These are phyloP conservation scores for Synanthedon vespiformis DNA, from an alignment of 2,888 invertebrate genomes.

Conservation along the genomic window DNA sequence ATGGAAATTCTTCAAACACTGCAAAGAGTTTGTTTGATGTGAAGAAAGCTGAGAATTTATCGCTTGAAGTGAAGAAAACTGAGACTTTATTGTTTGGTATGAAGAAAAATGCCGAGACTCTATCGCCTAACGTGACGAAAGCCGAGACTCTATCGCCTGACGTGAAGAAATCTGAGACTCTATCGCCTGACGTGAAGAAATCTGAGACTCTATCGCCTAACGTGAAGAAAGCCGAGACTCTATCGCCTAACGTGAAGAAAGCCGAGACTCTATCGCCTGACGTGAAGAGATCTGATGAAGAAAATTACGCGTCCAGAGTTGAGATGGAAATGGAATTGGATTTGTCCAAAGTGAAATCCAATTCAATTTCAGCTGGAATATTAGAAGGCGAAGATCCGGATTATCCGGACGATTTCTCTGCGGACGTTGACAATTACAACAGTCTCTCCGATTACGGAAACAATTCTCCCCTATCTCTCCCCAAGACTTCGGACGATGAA, in stretches of 20 bases:
- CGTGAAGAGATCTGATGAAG: too few species aligned
- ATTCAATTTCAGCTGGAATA: slow-evolving; percentile 16
- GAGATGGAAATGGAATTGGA: slow-evolving; percentile 20
- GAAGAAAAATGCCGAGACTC: too few species aligned
- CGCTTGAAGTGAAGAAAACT: too few species aligned
- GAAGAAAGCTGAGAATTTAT: too few species aligned
- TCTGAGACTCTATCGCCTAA: neutral
- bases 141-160: too few species aligned
- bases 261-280: too few species aligned
- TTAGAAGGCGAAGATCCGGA: slow-evolving; percentile 11
- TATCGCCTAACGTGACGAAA: too few species aligned
- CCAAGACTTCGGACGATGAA: slow-evolving; percentile 41
- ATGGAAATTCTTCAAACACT: neutral
- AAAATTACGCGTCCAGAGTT: slow-evolving; percentile 18
- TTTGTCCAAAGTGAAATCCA: slow-evolving; percentile 14
- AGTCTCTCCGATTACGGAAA: slow-evolving; percentile 27
- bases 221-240: too few species aligned
- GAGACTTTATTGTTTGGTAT: too few species aligned
- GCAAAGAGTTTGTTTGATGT: neutral
- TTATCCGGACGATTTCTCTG: slow-evolving; percentile 38
- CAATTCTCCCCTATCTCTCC: slow-evolving; percentile 35
- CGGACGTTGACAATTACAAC: slow-evolving; percentile 43
- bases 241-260: too few species aligned
- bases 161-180: too few species aligned
- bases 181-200: neutral